Percentiles rank a stretch among this genome's conserved stretches.
Conservation (phyloP, 1,140 invertebrate species). For the Drosophila pruinosa region DNA sequence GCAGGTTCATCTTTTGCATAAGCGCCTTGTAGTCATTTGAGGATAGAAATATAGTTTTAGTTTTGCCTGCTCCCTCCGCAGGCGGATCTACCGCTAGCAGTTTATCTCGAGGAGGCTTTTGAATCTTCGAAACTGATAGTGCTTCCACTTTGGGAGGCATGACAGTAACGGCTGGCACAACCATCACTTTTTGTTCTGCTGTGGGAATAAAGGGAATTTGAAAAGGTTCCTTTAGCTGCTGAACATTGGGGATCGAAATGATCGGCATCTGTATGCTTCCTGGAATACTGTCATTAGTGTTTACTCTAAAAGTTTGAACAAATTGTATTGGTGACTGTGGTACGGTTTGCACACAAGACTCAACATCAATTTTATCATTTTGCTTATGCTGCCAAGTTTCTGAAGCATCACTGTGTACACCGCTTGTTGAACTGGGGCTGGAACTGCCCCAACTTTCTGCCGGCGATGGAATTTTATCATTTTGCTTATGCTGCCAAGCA, state of each 20-base stretch:
- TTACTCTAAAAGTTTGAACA: not conserved
- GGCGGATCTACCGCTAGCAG: not conserved
- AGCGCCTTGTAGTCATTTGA: conserved; percentile 84
- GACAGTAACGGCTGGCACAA: not conserved
- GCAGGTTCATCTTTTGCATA: conserved; percentile 82
- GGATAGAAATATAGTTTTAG: conserved; percentile 84
- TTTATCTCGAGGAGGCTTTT: not conserved
- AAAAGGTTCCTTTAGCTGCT: not conserved
- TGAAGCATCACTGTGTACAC: conserved; percentile 66
- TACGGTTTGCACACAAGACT: not conserved
- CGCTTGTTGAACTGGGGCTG: conserved; percentile 64
- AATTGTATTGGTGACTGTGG: not conserved
- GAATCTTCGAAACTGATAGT: too few species aligned
- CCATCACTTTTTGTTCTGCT: not conserved
- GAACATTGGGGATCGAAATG: not conserved
- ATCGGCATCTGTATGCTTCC: not conserved
- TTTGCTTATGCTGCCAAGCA: conserved; percentile 17
- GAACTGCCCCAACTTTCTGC: conserved; percentile 64
- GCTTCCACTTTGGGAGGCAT: not conserved
- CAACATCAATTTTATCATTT: conserved; percentile 2
- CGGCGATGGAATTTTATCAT: too few species aligned
- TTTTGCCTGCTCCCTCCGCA: conserved; percentile 18
- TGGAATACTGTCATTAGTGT: conserved; percentile 25
- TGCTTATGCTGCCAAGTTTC: conserved; percentile 35
- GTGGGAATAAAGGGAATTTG: not conserved